Base-by-base conservation (phyloP, 2,797 vertebrate genomes). In the Apodemus agrarius region DNA sequence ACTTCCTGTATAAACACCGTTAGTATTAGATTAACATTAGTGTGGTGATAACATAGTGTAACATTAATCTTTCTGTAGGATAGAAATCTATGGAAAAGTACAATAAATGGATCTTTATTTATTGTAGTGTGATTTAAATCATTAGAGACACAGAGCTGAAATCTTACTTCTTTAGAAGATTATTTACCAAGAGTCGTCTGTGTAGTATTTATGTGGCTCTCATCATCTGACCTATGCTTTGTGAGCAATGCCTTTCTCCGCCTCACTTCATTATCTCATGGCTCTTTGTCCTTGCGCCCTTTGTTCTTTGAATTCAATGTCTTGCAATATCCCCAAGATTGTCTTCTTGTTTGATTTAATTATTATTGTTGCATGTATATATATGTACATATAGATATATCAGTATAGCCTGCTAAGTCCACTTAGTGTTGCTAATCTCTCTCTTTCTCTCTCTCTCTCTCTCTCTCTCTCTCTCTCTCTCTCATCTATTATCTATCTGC, bases 91-190 rank as follows among this genome's bases (percentile, higher is more conserved):
- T 34, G 57, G 24, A 14, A 72, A 17, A 88, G 72, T 52, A 7
- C n/a, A 94, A 46, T 59, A 90, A 94, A 52, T 8, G 29, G 22
- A 76, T 14, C 40, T 26, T 72, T 69, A 87, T n/a, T 87, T 67
- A 89, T 29, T 69, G 3, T 67, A 29, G 31, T 84, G 29, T 79
- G 9, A n/a, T 46, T 29, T 72, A 83, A 91, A 89, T 59, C 57
- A 43, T 90, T 74, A 83, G 63, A 90, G 84, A 54, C 31, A n/a
- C 6, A 95, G 90, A 86, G 89, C n/a, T 43, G 59, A 82, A 21
- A 3, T 86, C 22, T 72, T 87, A 31, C 59, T 91, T 94, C 37
- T 78, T 90, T 43, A n/a, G 74, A 76, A 92, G 76, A 95, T 86
- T 93, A 65, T 29, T 19, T 87, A 43, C 12, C 72, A 75, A 83